Base-by-base conservation (phyloP, 2,888 invertebrate species). In the Neria commutata region DNA sequence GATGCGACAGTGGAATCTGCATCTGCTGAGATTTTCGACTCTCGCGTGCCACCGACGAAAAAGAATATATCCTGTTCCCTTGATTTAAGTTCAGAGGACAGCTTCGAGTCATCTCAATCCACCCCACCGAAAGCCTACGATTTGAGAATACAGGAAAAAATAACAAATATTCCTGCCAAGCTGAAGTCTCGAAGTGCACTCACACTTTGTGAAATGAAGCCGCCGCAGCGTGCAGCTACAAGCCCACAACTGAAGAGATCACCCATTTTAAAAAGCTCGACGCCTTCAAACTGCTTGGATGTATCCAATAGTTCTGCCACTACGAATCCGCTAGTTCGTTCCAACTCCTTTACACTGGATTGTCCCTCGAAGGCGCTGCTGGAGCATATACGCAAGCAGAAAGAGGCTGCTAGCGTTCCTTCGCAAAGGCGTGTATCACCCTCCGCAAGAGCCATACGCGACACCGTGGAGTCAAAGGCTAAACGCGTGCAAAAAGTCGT, bases 311-410 rank as follows among this genome's bases (percentile, higher is more conserved):
- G 29, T 10, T 17, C 24, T 4, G 8, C 24, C 42, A 33, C 60
- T 2, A 67, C 64, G 17, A 64, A 63, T 4, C 80, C 82, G 65
- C 77, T 91, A 56, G 83, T 88, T 11, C 84, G 92, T 52, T 90
- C 91, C 71, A 88, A 89, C 62, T 94, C 94, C 0, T 94, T 93
- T 72, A 90, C 91, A 1, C 79, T 94, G 48, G 87, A 92, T 0
- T 83, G 86, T 21, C 93, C 94, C 0, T 91, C 93, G 72, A 91
- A 91, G 1, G 87, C 88, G 63, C 84, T 94, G 8, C 74, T 81
- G 4, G 74, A 78, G 16, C 80, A 81, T 46, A 75, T 79, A 26
- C 72, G 75, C 2, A 61, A 11, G 8, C 58, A 37, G 23, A 29
- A 21, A 56, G 8, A 21, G 29, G 4, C 11, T 8, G 23, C 17